Evolutionary conservation across 1,140 invertebrate genomes (phyloP).

Genomic region (Sarcophaga bullata): DNA sequence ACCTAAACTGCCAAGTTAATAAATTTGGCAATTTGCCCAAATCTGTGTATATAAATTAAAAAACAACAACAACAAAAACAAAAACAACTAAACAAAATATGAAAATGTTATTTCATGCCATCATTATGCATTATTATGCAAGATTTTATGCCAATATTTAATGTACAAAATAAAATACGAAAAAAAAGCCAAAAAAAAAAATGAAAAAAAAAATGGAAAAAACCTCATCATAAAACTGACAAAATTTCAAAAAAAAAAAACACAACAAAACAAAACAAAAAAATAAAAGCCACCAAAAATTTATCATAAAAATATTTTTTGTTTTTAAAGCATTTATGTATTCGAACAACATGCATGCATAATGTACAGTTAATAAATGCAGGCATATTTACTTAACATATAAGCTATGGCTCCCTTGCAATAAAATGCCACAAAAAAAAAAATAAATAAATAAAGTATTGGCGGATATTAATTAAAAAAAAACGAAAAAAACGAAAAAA

Average conservation of each 20-base stretch:
- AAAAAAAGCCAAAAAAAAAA: neutral
- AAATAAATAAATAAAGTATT: neutral
- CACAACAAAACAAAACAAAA: too few relatives aligned
- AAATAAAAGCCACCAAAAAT: too few relatives aligned
- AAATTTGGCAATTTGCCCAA: slow-evolving; percentile 26
- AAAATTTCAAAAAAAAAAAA: too few relatives aligned
- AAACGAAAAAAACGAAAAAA: neutral
- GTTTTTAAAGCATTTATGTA: too few relatives aligned
- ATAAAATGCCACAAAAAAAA: neutral
- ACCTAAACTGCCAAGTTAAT: neutral
- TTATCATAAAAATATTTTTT: too few relatives aligned
- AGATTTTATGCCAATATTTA: slow-evolving; percentile 25
- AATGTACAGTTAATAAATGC: neutral
- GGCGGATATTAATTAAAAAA: slow-evolving; percentile 18
- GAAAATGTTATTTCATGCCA: slow-evolving; percentile 14
- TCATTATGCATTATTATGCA: slow-evolving; percentile 21
- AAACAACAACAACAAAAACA: neutral
- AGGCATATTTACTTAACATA: neutral
- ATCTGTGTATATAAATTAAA: neutral
- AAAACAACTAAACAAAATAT: neutral
- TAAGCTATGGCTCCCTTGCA: neutral
- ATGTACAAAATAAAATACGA: neutral
- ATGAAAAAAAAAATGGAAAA: neutral
- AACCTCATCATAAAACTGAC: neutral
- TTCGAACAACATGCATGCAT: neutral